Evolutionary conservation across 1,140 invertebrate genomes (phyloP), one percentile per base, ranked within the genome.

Genomic region (Druon quercuslanigerum): DNA sequence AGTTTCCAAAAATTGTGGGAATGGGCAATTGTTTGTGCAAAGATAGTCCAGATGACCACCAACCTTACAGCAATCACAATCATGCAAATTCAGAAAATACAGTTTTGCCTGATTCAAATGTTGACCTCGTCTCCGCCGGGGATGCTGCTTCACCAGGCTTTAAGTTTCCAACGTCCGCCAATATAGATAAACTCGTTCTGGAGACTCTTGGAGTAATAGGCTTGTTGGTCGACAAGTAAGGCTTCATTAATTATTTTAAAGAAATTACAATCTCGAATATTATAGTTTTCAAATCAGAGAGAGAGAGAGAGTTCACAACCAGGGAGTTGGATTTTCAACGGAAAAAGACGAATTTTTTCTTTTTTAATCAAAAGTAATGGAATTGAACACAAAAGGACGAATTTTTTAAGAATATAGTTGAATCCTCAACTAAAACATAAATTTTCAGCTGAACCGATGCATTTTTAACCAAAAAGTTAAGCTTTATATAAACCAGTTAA

Each of bases 151-250:
- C 79, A 19, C 46, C 78, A 73, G 81, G 74, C 80, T 89, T 86
- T 73, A 87, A 86, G 77, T 87, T 90, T 86, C 92, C 88, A 71
- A 90, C 90, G 76, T 90, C 92, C 3, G 85, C 87, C 8, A 86
- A 92, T 20, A 93, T 96, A 33, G 95, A 96, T 84, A 93, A 93
- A 80, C 92, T 97, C 57, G 95, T 98, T 17, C 90, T 96, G 17
- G 95, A 97, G 86, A 97, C 96, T 20, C 90, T 98, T 5, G 92
- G 93, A 73, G 92, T 97, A 17, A 96, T 97, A 79, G 93, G 96
- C 77, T 95, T 95, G 40, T 92, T 97, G 66, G 96, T 97, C 77
- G 96, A 97, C 89, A 97, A 96, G 96, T 96, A 93, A 83, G 84
- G 78, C 74, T 75, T 72, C 66, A 66, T 13, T 50, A 60, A 17